Evolutionary conservation across 2,797 vertebrate species (phyloP), one percentile per base, ranked within the genome.

Genomic region (Argya squamiceps): DNA sequence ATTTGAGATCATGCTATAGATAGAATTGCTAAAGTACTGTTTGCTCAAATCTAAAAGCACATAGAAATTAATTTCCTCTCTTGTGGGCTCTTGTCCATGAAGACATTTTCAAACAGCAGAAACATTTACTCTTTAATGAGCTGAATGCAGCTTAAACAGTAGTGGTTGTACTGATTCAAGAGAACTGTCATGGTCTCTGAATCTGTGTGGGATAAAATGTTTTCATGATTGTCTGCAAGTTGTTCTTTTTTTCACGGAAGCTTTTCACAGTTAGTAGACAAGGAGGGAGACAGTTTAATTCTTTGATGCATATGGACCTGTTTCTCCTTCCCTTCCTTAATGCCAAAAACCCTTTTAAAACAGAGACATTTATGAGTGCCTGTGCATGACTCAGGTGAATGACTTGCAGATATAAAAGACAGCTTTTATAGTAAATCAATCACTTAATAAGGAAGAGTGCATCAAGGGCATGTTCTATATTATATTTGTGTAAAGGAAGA

Each of bases 341-440:
- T 94, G 94, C 91, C 80, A 92, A 84, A 94, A 92, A 39, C 0
- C 63, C 77, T 95, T 94, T 96, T 88, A 94, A 88, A 96, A 67
- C 32, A 63, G 39, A 84, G 67, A 39, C 34, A 73, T 76, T 92
- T 95, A 65, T 50, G 41, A 92, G 63, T 89, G 71, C n/a, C 15
- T 91, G 47, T 8, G 69, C 52, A 49, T 91, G 94, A 96, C 85
- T 96, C 77, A 60, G 62, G 87, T 93, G 64, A 81, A 91, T 97
- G 95, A 93, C 89, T 94, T 94, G 92, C 92, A 89, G 79, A 83
- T 91, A 78, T 71, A 81, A 83, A 86, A 79, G 75, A 77, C 29
- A 62, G 68, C 41, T 77, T 84, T 96, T 93, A 90, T 73, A 79
- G 88, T 84, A 93, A 91, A 97, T 94, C 93, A 69, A 90, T 94